These are phyloP conservation scores for Carollia perspicillata DNA, from an alignment of 2,113 vertebrate species.

Conservation along the genomic window DNA sequence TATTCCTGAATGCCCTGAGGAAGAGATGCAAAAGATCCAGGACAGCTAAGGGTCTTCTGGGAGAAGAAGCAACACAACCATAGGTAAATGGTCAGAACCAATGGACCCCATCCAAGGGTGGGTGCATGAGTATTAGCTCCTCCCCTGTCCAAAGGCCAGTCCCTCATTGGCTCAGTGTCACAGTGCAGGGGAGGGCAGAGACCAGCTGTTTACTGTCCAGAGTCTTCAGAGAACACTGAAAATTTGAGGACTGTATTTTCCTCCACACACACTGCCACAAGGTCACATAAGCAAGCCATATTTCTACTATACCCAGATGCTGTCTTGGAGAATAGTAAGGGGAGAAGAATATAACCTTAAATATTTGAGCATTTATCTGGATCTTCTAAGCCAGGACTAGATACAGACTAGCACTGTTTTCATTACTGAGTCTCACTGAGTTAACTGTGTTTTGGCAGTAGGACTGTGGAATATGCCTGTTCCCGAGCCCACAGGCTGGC, in stretches of 20 bases:
- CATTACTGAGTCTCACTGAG: background rate
- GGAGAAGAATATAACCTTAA: background rate
- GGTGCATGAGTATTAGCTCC: no score
- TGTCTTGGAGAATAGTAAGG: background rate
- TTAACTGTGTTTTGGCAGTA: background rate
- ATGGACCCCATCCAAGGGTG: no score
- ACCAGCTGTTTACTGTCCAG: background rate
- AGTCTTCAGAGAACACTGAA: background rate
- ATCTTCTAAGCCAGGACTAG: background rate
- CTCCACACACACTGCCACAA: background rate
- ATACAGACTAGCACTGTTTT: background rate
- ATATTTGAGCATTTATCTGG: background rate
- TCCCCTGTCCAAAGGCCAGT: background rate
- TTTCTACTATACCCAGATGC: rapidly evolving
- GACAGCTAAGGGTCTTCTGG: background rate
- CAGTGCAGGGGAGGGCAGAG: background rate
- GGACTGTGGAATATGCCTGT: background rate
- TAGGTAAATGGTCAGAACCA: background rate
- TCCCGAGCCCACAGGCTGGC: background rate
- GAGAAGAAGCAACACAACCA: background rate
- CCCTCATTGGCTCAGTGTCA: background rate
- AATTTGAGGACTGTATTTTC: background rate
- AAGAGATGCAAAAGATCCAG: background rate
- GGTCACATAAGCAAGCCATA: background rate
- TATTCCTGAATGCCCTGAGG: background rate